These are phyloP conservation scores for Capra hircus DNA, from an alignment of 2,113 vertebrate genomes.

Conservation along the genomic window DNA sequence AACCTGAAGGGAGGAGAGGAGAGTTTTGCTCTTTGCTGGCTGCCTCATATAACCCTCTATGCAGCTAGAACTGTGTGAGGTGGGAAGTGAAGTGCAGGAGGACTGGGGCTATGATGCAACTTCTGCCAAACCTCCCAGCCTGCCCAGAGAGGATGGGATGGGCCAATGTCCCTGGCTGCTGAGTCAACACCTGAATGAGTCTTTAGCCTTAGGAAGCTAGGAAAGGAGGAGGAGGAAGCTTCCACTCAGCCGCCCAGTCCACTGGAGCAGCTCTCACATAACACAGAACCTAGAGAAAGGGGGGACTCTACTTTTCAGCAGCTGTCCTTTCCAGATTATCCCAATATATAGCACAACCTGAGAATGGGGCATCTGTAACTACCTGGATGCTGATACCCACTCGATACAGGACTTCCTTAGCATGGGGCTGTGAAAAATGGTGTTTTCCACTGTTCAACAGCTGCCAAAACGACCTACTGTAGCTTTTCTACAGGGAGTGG, in stretches of 20 bases:
- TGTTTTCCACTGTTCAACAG: background rate
- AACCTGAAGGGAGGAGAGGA: background rate
- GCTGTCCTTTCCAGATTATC: background rate
- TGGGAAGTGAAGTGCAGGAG: background rate
- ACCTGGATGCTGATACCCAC: background rate
- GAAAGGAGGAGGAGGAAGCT: background rate
- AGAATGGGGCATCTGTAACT: background rate
- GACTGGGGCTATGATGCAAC: background rate
- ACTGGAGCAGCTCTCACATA: accelerated
- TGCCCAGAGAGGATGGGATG: background rate
- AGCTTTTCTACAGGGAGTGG: background rate
- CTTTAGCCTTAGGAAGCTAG: background rate
- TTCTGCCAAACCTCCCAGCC: background rate
- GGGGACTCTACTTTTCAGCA: background rate
- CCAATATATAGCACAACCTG: background rate
- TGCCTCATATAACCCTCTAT: background rate
- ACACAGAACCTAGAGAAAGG: background rate
- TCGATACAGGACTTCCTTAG: background rate
- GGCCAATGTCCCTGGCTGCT: background rate
- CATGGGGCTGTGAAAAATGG: background rate
- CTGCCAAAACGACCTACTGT: background rate
- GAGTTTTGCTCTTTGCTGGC: background rate
- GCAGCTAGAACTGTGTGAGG: background rate
- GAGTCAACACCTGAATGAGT: background rate
- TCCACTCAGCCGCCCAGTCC: no score